These are phyloP conservation scores for Nasonia longicornis DNA, from an alignment of 1,140 invertebrate species.

Conservation along the genomic window DNA sequence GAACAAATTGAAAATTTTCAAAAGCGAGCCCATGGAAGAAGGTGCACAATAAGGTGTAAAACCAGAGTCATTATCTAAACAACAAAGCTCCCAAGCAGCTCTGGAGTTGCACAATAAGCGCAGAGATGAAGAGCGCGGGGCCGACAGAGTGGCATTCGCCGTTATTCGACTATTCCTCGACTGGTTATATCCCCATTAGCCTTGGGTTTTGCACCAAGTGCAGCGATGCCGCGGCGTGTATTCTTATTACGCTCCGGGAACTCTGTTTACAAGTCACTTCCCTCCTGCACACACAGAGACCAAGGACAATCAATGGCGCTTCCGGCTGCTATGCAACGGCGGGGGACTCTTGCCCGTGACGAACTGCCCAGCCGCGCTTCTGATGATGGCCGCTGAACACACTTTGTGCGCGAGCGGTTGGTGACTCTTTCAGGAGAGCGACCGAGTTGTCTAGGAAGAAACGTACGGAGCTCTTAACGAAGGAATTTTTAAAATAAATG, in stretches of 20 bases:
- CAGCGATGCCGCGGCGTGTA: not conserved
- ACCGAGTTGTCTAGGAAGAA: too few relatives aligned
- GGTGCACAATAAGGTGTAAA: too few relatives aligned
- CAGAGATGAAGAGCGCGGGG: not conserved
- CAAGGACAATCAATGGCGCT: conserved; percentile 39
- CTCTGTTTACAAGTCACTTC: conserved; percentile 43
- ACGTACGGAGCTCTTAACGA: too few relatives aligned
- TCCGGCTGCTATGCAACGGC: conserved; percentile 21
- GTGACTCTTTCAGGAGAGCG: too few relatives aligned
- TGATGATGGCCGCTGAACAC: too few relatives aligned
- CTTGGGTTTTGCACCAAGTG: conserved; percentile 16
- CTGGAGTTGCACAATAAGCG: not conserved
- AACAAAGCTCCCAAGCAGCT: not conserved
- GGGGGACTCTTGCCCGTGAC: conserved; percentile 24
- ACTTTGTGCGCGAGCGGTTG: too few relatives aligned
- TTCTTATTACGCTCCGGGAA: conserved; percentile 39
- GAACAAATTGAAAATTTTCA: too few relatives aligned
- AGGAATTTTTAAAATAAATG: not conserved
- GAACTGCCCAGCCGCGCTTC: not conserved
- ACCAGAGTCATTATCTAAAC: not conserved
- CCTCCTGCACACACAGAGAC: not conserved
- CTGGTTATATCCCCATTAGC: conserved; percentile 31
- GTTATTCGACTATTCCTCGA: conserved; percentile 20
- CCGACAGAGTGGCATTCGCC: not conserved
- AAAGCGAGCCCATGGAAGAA: too few relatives aligned